Evolutionary conservation across 2,797 vertebrate genomes (phyloP).

Genomic region (Rhynchotus rufescens): DNA sequence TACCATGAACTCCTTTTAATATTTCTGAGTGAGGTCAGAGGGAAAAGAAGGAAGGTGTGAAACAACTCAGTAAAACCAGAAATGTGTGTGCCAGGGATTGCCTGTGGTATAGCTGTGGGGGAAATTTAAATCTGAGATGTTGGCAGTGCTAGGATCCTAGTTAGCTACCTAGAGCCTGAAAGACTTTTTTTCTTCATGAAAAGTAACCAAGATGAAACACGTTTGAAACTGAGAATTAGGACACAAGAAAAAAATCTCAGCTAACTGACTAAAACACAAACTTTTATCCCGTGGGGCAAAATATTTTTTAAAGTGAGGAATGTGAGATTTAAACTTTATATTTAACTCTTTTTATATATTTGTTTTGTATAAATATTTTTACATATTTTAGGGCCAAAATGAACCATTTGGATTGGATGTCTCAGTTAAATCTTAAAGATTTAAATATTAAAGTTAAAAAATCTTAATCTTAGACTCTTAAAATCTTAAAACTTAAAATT

Average conservation of each 20-base stretch:
- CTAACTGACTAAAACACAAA: neutral
- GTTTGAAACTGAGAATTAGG: constrained; percentile 29
- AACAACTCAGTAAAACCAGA: neutral
- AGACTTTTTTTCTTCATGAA: constrained; percentile 17
- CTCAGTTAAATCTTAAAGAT: neutral
- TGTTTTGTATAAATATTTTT: neutral
- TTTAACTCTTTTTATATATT: neutral
- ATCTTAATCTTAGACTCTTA: too few relatives aligned
- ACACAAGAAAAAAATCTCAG: neutral
- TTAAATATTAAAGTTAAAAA: too few relatives aligned
- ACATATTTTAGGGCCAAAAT: neutral
- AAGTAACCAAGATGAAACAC: neutral
- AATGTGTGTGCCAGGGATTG: neutral
- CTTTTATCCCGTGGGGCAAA: neutral
- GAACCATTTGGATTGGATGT: neutral
- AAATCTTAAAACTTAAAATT: too few relatives aligned
- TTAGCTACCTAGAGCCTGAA: neutral
- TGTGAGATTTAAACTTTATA: neutral
- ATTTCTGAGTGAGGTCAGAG: neutral
- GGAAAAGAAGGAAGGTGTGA: neutral
- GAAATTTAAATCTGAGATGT: constrained; percentile 25
- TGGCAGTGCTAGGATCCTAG: neutral
- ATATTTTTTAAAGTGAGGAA: neutral
- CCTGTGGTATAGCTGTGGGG: neutral
- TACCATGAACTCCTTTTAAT: neutral